Evolutionary conservation across 2,113 vertebrate genomes (phyloP).

Genomic region (Terrapene triunguis): DNA sequence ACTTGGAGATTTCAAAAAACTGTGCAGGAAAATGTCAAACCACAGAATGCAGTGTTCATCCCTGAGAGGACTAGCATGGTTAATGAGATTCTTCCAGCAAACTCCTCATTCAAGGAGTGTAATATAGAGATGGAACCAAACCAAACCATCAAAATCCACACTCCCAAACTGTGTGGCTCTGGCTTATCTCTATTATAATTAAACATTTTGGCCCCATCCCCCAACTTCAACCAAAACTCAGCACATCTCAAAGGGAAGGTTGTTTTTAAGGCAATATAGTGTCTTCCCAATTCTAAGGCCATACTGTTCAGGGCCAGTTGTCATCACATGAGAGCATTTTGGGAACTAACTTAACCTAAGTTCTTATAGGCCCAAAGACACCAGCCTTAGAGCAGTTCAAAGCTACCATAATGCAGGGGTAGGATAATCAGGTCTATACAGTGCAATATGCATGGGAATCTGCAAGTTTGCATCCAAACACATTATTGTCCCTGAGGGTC

Average conservation of each 20-base stretch:
- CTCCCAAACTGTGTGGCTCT: background rate
- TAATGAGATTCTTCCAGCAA: background rate
- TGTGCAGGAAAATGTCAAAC: background rate
- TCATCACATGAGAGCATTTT: background rate
- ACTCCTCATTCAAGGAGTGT: background rate
- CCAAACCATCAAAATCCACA: background rate
- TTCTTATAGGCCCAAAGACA: background rate
- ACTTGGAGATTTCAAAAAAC: background rate
- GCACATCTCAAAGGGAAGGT: background rate
- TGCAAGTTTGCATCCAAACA: background rate
- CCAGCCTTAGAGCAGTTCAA: background rate
- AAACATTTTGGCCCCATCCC: background rate
- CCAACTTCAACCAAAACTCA: background rate
- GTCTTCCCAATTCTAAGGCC: background rate
- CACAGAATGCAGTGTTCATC: fast-evolving
- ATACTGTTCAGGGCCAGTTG: background rate
- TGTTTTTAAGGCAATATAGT: background rate
- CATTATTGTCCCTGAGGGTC: background rate
- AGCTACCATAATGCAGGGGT: background rate
- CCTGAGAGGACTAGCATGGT: background rate
- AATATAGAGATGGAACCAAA: background rate
- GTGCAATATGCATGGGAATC: background rate
- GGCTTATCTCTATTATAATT: background rate
- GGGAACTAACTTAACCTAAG: background rate
- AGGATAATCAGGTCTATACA: background rate